A percentile compares a stretch with the other conserved stretches of the same genome.
Conservation (phyloP, 2,113 vertebrate genomes). For the Cariama cristata region DNA sequence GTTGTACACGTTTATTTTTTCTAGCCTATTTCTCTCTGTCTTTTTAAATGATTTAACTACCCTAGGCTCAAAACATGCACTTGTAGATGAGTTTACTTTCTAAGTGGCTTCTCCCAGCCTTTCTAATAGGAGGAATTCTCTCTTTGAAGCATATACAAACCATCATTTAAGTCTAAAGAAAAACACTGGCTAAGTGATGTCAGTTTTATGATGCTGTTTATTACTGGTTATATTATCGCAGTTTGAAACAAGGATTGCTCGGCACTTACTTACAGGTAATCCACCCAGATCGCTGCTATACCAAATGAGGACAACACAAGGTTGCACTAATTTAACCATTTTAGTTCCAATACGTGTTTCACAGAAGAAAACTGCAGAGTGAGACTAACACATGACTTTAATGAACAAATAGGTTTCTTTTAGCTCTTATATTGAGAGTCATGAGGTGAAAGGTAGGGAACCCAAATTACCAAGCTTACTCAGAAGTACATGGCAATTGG, state of each 20-base stretch:
- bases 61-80: slow-evolving; percentile 1
- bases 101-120: slow-evolving; percentile 38
- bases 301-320: slow-evolving; percentile 14
- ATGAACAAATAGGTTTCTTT: background rate
- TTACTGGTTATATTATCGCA: slow-evolving; percentile 47
- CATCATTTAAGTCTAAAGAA: slow-evolving; percentile 59
- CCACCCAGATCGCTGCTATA: slow-evolving; percentile 34
- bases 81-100: slow-evolving; percentile 26
- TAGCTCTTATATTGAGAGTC: background rate
- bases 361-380: background rate
- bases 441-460: background rate
- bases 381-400: background rate
- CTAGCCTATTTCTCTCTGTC: background rate
- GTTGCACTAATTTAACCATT: slow-evolving; percentile 32
- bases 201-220: slow-evolving; percentile 67
- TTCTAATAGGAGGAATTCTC: slow-evolving; percentile 40
- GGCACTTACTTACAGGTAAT: slow-evolving; percentile 50
- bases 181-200: slow-evolving; percentile 52
- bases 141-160: slow-evolving; percentile 48
- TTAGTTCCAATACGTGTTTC: background rate
- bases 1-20: background rate
- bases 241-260: slow-evolving; percentile 55
- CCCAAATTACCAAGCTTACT: background rate
- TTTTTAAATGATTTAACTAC: slow-evolving; percentile 21
- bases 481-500: background rate